Conservation (phyloP, 2,888 invertebrate species). For the Julus scandinavius region DNA sequence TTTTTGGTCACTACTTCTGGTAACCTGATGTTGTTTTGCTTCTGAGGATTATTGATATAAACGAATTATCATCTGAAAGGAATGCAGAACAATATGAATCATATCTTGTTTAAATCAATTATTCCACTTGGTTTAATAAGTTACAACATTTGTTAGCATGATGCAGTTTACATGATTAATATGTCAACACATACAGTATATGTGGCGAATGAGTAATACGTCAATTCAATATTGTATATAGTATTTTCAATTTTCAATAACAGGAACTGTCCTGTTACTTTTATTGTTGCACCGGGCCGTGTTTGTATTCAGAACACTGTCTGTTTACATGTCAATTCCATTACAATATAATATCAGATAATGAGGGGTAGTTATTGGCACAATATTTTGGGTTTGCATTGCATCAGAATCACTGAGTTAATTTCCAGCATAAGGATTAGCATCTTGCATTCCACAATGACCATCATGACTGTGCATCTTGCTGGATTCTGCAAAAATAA, state of each 20-base stretch:
- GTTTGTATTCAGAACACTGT: neutral
- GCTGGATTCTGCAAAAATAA: neutral
- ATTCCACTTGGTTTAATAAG: constrained; percentile 34
- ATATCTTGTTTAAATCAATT: neutral
- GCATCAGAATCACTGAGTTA: neutral
- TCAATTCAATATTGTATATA: neutral
- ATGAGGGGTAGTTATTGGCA: constrained; percentile 1
- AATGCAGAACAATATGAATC: no score
- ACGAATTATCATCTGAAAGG: neutral
- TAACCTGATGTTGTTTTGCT: neutral
- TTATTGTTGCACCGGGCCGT: neutral
- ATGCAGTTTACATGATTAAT: constrained; percentile 6
- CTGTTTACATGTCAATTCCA: neutral
- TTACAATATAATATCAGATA: constrained; percentile 1
- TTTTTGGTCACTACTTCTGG: no score
- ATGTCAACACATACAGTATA: neutral
- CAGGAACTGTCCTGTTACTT: neutral
- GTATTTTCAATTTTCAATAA: neutral
- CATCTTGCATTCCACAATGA: neutral
- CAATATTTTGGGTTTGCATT: neutral
- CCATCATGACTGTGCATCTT: neutral
- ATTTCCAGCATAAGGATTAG: neutral
- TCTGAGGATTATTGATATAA: neutral
- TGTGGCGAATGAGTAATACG: constrained; percentile 14
- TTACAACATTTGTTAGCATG: constrained; percentile 17